Conservation (phyloP, 1,140 invertebrate species). For the Trachymyrmex septentrionalis region DNA sequence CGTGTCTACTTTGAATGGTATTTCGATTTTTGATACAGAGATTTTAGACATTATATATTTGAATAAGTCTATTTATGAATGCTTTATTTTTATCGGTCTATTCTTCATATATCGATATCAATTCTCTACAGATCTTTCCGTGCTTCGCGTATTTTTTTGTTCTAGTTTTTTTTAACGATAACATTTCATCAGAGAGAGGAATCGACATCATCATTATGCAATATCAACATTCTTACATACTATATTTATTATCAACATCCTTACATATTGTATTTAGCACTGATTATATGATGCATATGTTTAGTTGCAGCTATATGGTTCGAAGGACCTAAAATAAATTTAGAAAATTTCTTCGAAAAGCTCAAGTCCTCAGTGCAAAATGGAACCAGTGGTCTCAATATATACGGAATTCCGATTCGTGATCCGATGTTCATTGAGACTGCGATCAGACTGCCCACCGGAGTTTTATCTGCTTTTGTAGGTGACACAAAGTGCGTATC, state of each 20-base stretch:
- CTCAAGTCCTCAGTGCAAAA: conserved; percentile 1
- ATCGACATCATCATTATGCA: neutral
- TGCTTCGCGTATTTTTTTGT: neutral
- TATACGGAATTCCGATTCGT: conserved; percentile 48
- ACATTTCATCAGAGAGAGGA: neutral
- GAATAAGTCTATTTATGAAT: conserved; percentile 3
- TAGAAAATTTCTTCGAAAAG: conserved; percentile 8
- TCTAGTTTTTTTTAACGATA: neutral
- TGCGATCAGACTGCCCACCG: too few relatives aligned
- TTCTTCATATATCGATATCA: neutral
- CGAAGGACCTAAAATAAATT: too few relatives aligned
- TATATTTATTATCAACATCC: too few relatives aligned
- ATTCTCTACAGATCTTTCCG: neutral
- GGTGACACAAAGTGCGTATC: conserved; percentile 44
- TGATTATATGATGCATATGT: neutral
- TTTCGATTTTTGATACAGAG: neutral
- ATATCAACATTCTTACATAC: neutral
- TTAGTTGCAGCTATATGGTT: neutral
- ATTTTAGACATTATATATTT: conserved; percentile 4
- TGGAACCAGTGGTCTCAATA: neutral
- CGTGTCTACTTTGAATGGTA: neutral
- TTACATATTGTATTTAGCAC: neutral
- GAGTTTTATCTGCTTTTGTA: neutral
- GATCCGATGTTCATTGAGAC: conserved; percentile 58
- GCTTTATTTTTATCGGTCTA: neutral